Conservation (phyloP, 2,113 vertebrate genomes). For the Calyptommatus sinebrachiatus region DNA sequence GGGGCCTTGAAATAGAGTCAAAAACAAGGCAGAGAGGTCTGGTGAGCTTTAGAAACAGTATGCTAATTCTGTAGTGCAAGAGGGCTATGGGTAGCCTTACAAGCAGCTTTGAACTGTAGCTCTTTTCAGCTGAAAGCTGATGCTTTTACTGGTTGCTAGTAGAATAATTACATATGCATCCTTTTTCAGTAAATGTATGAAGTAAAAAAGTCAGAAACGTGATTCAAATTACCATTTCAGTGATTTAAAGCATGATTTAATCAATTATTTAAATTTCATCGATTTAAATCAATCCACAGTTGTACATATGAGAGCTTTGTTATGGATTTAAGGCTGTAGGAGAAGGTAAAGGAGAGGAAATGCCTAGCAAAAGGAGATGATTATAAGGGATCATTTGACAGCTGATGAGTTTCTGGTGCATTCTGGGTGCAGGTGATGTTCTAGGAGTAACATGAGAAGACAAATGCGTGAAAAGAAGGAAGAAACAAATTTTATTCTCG, state of each 20-base stretch:
- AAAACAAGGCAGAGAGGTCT: not conserved
- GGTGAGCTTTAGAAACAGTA: not conserved
- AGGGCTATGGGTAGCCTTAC: not conserved
- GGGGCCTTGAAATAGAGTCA: no score
- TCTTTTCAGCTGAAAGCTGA: not conserved
- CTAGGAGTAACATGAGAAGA: not conserved
- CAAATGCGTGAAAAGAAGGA: not conserved
- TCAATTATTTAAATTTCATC: constrained; percentile 1
- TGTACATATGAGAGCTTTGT: not conserved
- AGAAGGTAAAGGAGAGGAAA: not conserved
- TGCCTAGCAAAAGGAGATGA: not conserved
- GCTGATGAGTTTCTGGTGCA: not conserved
- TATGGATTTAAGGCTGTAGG: not conserved
- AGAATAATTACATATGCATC: not conserved
- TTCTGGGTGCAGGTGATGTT: not conserved
- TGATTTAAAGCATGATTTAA: not conserved
- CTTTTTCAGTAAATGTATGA: not conserved
- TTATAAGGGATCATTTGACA: not conserved
- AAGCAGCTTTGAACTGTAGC: not conserved
- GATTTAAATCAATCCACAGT: not conserved
- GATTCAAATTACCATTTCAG: not conserved
- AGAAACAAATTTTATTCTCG: not conserved
- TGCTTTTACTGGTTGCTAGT: not conserved
- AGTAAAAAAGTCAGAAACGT: constrained; percentile 3
- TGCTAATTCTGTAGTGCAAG: not conserved